Conservation (phyloP, 1,140 invertebrate species). For the Drosophila ambigua region DNA sequence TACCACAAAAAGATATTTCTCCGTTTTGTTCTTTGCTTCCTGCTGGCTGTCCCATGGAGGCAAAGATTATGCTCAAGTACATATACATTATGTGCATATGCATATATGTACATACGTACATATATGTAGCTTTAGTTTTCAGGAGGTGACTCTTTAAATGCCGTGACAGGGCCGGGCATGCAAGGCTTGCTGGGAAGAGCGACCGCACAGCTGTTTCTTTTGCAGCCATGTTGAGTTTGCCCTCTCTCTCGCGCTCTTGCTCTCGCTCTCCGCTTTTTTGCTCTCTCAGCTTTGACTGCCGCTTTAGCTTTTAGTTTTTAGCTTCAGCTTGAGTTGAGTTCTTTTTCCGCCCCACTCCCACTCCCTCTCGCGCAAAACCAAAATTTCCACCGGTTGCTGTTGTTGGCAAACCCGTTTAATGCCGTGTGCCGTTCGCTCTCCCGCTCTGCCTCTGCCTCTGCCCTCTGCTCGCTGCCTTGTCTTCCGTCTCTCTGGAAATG, state of each 20-base stretch:
- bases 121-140: slow-evolving; percentile 11
- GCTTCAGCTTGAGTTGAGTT: slow-evolving; percentile 21
- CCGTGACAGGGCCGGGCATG: slow-evolving; percentile 5
- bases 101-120: too few relatives aligned
- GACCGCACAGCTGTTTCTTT: slow-evolving; percentile 35
- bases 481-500: slow-evolving; percentile 38
- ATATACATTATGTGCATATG: too few relatives aligned
- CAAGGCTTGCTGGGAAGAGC: not conserved
- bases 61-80: too few relatives aligned
- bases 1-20: too few relatives aligned
- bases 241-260: slow-evolving; percentile 22
- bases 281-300: slow-evolving; percentile 1
- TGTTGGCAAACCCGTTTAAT: slow-evolving; percentile 66
- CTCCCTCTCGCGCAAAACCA: not conserved
- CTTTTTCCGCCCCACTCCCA: slow-evolving; percentile 15
- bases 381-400: slow-evolving; percentile 21
- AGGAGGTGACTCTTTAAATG: slow-evolving; percentile 7
- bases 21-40: too few relatives aligned
- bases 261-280: not conserved
- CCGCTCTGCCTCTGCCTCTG: slow-evolving; percentile 4
- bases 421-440: slow-evolving; percentile 33
- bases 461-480: not conserved
- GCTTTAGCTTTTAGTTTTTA: slow-evolving; percentile 15
- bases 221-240: slow-evolving; percentile 4
- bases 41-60: too few relatives aligned